These are phyloP conservation scores for Druceiella hillmani DNA, from an alignment of 2,888 invertebrate species.

Conservation along the genomic window DNA sequence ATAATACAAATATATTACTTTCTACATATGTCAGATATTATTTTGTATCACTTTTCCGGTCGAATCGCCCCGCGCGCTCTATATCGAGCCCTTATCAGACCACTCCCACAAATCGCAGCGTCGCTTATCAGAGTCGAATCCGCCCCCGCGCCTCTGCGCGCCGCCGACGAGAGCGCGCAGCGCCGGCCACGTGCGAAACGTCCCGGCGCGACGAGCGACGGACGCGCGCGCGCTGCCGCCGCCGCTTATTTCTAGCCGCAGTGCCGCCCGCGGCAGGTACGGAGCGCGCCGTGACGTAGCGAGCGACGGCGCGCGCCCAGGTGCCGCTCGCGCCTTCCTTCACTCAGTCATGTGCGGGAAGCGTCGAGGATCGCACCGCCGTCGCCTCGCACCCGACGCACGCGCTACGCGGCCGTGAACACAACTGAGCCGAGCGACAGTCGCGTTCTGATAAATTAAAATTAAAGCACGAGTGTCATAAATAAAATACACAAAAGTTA, in stretches of 20 bases:
- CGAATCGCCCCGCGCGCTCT: neutral
- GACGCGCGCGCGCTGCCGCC: slow-evolving; percentile 3
- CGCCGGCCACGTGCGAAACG: slow-evolving; percentile 6
- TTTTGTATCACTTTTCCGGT: too few relatives aligned
- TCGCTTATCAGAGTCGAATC: slow-evolving; percentile 2
- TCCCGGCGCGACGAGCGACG: slow-evolving; percentile 5
- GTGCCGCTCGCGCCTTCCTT: neutral
- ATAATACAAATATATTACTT: slow-evolving; percentile 9
- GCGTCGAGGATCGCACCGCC: neutral
- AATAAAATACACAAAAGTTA: neutral
- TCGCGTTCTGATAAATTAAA: too few relatives aligned
- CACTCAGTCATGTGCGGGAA: too few relatives aligned
- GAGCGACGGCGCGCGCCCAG: neutral
- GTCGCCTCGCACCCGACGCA: slow-evolving; percentile 2
- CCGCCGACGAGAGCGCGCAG: slow-evolving; percentile 9
- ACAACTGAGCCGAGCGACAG: too few relatives aligned
- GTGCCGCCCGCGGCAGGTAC: neutral
- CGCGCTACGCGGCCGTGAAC: neutral
- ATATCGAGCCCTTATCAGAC: slow-evolving; percentile 2
- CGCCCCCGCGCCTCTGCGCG: slow-evolving; percentile 3
- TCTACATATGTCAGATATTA: too few relatives aligned
- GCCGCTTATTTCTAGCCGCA: neutral
- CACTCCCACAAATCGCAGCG: slow-evolving; percentile 2
- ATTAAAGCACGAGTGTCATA: too few relatives aligned
- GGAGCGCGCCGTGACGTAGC: neutral